Conservation (phyloP, 2,888 invertebrate species). For the Sinodicranocentrus sp. region DNA sequence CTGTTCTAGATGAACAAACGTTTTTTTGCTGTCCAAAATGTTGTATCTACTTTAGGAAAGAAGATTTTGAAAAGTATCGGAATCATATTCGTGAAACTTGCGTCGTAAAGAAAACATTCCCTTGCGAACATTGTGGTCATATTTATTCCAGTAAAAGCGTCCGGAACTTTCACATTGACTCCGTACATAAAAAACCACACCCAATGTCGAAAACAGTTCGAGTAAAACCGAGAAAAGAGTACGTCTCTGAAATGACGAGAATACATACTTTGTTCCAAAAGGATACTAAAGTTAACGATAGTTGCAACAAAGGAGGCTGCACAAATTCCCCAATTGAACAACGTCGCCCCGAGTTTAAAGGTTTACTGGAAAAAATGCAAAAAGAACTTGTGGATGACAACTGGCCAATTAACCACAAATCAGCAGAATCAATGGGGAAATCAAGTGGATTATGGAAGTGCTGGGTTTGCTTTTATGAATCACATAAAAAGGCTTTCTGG, state of each 20-base stretch:
- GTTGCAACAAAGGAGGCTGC: not conserved
- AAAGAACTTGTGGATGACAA: conserved; percentile 28
- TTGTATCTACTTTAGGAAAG: conserved; percentile 1
- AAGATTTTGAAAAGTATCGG: not conserved
- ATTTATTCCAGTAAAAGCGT: not conserved
- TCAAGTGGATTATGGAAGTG: conserved; percentile 30
- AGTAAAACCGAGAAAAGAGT: conserved; percentile 13
- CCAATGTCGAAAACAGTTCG: not conserved
- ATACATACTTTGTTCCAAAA: not conserved
- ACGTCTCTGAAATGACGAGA: conserved; percentile 5
- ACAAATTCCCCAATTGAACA: not conserved
- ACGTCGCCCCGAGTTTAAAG: conserved; percentile 1
- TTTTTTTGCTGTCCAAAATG: conserved; percentile 18
- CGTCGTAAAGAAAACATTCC: not conserved
- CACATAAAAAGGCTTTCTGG: conserved; percentile 29
- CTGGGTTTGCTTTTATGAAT: conserved; percentile 46
- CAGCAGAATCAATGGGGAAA: conserved; percentile 18
- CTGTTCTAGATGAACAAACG: not conserved
- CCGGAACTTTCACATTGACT: not conserved
- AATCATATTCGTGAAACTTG: not conserved
- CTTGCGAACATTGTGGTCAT: conserved; percentile 16
- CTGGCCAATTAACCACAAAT: conserved; percentile 4
- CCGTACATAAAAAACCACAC: not conserved
- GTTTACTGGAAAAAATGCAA: conserved; percentile 2
- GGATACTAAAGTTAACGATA: too few species aligned